Percentiles rank a stretch among this genome's conserved stretches.
These are phyloP conservation scores for Drosophila multiciliata DNA, from an alignment of 2,888 invertebrate genomes.

Conservation along the genomic window DNA sequence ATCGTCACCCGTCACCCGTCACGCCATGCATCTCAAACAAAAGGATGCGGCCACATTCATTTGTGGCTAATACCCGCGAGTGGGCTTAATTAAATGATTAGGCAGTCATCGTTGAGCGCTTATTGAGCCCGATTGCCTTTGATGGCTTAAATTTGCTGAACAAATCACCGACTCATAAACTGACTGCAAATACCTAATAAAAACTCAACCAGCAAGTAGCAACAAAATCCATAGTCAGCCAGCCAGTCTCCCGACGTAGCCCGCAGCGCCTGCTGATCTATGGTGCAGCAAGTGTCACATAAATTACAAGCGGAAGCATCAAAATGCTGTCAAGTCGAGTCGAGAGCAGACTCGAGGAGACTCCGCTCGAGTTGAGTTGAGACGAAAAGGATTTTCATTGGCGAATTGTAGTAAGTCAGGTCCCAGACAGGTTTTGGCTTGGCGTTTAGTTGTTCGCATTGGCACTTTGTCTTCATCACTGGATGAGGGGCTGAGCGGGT, in stretches of 20 bases:
- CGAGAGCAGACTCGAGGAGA: slow-evolving; percentile 19
- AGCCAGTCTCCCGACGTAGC: slow-evolving; percentile 37
- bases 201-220: slow-evolving; percentile 31
- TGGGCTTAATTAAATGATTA: slow-evolving; percentile 55
- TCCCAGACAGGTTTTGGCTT: slow-evolving; percentile 45
- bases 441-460: slow-evolving; percentile 76
- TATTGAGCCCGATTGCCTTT: slow-evolving; percentile 41
- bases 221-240: slow-evolving; percentile 22
- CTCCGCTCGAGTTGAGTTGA: slow-evolving; percentile 39
- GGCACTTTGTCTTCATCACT: slow-evolving; percentile 79
- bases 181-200: slow-evolving; percentile 61
- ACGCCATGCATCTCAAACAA: slow-evolving; percentile 28
- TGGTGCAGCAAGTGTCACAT: slow-evolving; percentile 78
- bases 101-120: slow-evolving; percentile 19
- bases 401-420: slow-evolving; percentile 57
- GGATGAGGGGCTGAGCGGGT: background rate
- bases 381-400: slow-evolving; percentile 70
- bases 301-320: slow-evolving; percentile 81
- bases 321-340: slow-evolving; percentile 71
- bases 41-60: slow-evolving; percentile 16
- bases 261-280: slow-evolving; percentile 72
- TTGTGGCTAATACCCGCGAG: background rate
- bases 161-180: slow-evolving; percentile 64
- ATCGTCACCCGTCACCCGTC: slow-evolving; percentile 25
- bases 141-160: slow-evolving; percentile 57